These are phyloP conservation scores for Arenaria interpres DNA, from an alignment of 2,113 vertebrate species.

Conservation along the genomic window DNA sequence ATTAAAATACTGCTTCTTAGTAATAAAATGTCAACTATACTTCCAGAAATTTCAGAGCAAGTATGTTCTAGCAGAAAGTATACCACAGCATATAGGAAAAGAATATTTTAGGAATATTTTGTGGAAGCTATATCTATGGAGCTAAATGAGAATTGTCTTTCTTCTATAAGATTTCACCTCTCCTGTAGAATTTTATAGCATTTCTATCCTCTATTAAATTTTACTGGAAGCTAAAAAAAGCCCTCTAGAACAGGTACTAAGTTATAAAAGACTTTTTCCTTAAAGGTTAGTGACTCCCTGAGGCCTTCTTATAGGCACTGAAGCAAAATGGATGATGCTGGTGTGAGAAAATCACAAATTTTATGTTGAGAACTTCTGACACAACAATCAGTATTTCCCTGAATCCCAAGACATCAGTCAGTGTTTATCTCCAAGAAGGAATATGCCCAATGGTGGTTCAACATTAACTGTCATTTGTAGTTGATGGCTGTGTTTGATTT, in stretches of 20 bases:
- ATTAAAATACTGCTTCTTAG: not conserved
- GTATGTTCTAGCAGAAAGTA: not conserved
- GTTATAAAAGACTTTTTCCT: not conserved
- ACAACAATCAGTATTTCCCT: not conserved
- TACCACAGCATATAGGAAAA: not conserved
- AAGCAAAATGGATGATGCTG: not conserved
- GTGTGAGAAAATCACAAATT: not conserved
- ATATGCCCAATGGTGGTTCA: not conserved
- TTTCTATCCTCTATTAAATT: not conserved
- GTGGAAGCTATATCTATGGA: not conserved
- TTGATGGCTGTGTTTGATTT: not conserved
- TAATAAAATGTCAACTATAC: not conserved
- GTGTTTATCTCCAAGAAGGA: not conserved
- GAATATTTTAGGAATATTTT: not conserved
- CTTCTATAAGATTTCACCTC: not conserved
- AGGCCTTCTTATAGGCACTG: not conserved
- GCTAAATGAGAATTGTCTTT: not conserved
- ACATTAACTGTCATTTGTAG: not conserved
- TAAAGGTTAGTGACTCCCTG: not conserved
- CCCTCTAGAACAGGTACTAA: not conserved
- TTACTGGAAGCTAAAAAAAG: constrained; percentile 3
- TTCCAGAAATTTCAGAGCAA: not conserved
- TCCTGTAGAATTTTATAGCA: not conserved
- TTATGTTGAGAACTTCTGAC: not conserved
- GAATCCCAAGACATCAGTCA: not conserved